Evolutionary conservation across 1,140 invertebrate species (phyloP).

Genomic region (Drosophila mojavensis): DNA sequence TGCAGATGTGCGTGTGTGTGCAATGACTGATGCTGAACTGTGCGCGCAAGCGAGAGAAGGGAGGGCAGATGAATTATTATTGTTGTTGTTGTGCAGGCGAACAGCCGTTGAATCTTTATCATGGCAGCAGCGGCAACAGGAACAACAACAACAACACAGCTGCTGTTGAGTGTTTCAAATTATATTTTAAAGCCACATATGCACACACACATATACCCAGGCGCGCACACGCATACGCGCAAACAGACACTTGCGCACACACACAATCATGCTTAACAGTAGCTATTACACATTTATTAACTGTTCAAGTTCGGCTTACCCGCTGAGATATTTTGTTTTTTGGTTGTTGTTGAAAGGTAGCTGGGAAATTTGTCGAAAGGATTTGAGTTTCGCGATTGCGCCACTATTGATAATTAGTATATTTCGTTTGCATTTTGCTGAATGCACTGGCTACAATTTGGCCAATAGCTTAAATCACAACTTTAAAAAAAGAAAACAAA

Average conservation of each 20-base stretch:
- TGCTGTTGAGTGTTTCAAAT: conserved; percentile 38
- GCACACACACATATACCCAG: conserved; percentile 16
- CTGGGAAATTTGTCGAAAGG: conserved; percentile 16
- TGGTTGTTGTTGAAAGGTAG: conserved; percentile 32
- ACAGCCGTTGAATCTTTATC: conserved; percentile 52
- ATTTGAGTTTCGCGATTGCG: conserved; percentile 21
- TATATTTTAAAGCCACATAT: conserved; percentile 51
- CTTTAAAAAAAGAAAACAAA: conserved; percentile 8
- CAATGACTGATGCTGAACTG: conserved; percentile 23
- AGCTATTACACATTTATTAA: conserved; percentile 47
- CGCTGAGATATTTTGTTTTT: conserved; percentile 8
- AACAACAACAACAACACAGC: conserved; percentile 24
- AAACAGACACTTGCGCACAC: conserved; percentile 1
- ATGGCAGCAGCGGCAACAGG: conserved; percentile 23
- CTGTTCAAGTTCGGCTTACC: conserved; percentile 53
- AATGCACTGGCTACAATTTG: background rate
- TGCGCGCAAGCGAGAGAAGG: conserved; percentile 10
- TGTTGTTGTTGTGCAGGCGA: conserved; percentile 25
- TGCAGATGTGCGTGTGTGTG: conserved; percentile 1
- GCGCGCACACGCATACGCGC: background rate
- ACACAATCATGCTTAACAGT: conserved; percentile 4
- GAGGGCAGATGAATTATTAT: conserved; percentile 16
- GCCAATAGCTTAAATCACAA: conserved; percentile 23
- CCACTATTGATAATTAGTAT: conserved; percentile 31
- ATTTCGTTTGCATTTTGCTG: conserved; percentile 61